Evolutionary conservation across 2,113 vertebrate species (phyloP), one percentile per base, ranked within the genome.

Genomic region (Ariopsis seemanni): DNA sequence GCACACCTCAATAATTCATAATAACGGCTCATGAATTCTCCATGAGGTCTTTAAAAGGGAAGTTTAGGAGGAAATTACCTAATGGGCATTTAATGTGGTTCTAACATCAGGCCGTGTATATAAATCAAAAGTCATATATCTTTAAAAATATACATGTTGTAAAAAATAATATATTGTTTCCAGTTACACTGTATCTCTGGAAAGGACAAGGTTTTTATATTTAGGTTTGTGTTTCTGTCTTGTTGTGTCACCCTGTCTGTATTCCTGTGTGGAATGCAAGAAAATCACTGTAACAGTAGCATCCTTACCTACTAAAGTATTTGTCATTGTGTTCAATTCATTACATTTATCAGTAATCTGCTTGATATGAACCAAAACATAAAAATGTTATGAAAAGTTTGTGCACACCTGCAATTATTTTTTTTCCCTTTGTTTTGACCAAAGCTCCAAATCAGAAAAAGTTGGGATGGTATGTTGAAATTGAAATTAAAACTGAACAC

Each of bases 1-100:
- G 60, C 82, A 88, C 84, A 78, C 80, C 84, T 90, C 85, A 88
- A 88, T 90, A 88, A 85, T 88, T 87, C 69, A 90, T 88, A 65
- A 85, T 55, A 78, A 65, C 50, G 57, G 58, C 85, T 90, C 83
- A 88, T 87, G 78, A 87, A 87, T 87, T 88, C 82, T 82, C 85
- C 83, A 80, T 83, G 58, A 86, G 18, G 10, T 25, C 75, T 88
- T 82, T 82, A 86, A 90, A 90, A 86, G 85, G 71, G 80, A 90
- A 87, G 77, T 90, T 90, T 77, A 79, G 78, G 57, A 83, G 77
- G 62, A 86, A 84, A 75, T 87, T 84, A 85, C 87, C 86, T 90
- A 88, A 90, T 90, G 87, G 89, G 20, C 74, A 20, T 88, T 88
- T 75, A 58, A 77, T 81, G 87, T 82, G 87, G 75, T n/a, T 84